Conservation (phyloP, 2,888 invertebrate species). For the Neoitamus cyanurus region DNA sequence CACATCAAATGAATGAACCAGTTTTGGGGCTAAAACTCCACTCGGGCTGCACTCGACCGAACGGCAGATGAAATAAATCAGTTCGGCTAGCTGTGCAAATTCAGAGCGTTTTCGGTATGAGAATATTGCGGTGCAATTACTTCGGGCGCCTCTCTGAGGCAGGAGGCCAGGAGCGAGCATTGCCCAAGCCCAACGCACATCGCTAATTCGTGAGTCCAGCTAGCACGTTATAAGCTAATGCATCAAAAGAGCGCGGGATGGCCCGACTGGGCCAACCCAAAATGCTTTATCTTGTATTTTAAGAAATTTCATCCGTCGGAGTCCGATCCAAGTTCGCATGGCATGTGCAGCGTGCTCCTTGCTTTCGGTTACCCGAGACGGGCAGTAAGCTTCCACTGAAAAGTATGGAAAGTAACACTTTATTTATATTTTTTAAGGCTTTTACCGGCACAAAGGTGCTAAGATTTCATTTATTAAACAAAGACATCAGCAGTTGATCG, state of each 20-base stretch:
- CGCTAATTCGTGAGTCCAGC: background rate
- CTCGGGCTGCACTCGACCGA: background rate
- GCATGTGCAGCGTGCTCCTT: too few species aligned
- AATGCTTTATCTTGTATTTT: background rate
- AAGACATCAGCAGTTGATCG: constrained; percentile 28
- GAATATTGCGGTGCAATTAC: background rate
- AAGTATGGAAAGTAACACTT: constrained; percentile 17
- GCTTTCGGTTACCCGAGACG: constrained; percentile 18
- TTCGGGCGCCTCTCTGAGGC: background rate
- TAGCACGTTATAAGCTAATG: background rate
- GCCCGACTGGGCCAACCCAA: background rate
- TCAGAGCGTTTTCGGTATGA: background rate
- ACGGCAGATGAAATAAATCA: background rate
- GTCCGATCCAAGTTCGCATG: background rate
- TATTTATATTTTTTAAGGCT: background rate
- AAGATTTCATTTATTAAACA: constrained; percentile 35
- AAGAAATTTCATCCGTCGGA: background rate
- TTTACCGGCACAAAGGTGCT: constrained; percentile 23
- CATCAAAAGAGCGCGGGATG: background rate
- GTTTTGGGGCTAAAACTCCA: background rate
- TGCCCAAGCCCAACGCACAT: background rate
- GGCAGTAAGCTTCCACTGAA: constrained; percentile 5
- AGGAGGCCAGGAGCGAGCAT: too few species aligned
- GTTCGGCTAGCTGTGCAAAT: background rate
- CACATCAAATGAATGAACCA: constrained; percentile 11